Evolutionary conservation across 2,797 vertebrate genomes (phyloP).

Genomic region (Diplodus sargus): DNA sequence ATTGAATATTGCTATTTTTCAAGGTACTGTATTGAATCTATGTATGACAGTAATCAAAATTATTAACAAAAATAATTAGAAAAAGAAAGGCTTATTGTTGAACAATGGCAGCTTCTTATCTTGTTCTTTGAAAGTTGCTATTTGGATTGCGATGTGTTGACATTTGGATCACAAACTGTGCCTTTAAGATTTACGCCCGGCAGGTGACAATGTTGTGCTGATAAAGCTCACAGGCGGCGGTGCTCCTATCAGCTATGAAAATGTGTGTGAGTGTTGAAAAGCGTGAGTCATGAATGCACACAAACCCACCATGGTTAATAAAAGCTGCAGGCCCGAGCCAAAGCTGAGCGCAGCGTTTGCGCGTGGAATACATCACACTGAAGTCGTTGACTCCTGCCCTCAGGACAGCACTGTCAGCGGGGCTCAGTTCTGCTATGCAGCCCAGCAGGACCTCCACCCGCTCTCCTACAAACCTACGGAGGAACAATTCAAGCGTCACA

Average conservation of each 20-base stretch:
- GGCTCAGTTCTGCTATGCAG: slow-evolving; percentile 92
- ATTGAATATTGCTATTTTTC: too few species aligned
- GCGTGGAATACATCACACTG: slow-evolving; percentile 96
- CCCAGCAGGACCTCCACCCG: slow-evolving; percentile 93
- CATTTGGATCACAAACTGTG: background rate
- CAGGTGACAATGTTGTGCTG: slow-evolving; percentile 2
- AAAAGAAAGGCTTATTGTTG: slow-evolving; percentile 1
- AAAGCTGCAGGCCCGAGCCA: slow-evolving; percentile 96
- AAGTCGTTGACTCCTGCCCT: slow-evolving; percentile 93
- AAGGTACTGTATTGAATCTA: too few species aligned
- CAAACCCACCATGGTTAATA: slow-evolving; percentile 92
- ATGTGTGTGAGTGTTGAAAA: slow-evolving; percentile 1
- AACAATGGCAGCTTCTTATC: background rate
- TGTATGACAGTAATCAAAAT: background rate
- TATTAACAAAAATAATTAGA: background rate
- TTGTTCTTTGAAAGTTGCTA: background rate
- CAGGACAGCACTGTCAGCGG: slow-evolving; percentile 88
- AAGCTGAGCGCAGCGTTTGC: slow-evolving; percentile 93
- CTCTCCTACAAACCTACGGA: slow-evolving; percentile 89
- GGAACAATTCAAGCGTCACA: slow-evolving; percentile 5
- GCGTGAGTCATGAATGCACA: slow-evolving; percentile 22
- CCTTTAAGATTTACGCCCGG: background rate
- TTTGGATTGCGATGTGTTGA: background rate
- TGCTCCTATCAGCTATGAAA: background rate
- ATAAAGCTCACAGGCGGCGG: background rate